Evolutionary conservation across 1,140 invertebrate genomes (phyloP).

Genomic region (Globodera ellingtonae): DNA sequence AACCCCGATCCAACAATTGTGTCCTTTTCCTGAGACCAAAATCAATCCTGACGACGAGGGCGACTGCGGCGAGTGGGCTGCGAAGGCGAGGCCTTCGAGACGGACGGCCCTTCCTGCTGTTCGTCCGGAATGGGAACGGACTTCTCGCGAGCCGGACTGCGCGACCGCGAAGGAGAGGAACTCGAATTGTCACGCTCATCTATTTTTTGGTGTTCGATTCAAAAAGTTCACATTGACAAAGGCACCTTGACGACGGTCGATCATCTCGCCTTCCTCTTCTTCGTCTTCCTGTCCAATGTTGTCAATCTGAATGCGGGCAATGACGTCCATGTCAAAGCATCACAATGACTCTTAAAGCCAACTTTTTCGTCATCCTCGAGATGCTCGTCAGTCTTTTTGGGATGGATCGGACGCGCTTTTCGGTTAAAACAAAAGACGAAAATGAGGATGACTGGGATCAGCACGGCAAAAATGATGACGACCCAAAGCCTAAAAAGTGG

Average conservation of each 20-base stretch:
- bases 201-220: not conserved
- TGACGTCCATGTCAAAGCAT: not conserved
- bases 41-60: slow-evolving; percentile 16
- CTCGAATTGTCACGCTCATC: not conserved
- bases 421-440: slow-evolving; percentile 77
- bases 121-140: not conserved
- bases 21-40: not conserved
- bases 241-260: not conserved
- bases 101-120: not conserved
- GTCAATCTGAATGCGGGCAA: not conserved
- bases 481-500: slow-evolving; percentile 61
- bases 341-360: no score
- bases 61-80: slow-evolving; percentile 6
- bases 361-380: slow-evolving; percentile 33
- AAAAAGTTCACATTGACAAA: no score
- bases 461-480: slow-evolving; percentile 74
- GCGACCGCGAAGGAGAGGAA: not conserved
- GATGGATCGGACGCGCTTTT: slow-evolving; percentile 60
- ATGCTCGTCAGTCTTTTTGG: slow-evolving; percentile 44
- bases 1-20: not conserved
- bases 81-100: not conserved
- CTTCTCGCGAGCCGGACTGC: not conserved
- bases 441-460: slow-evolving; percentile 78
- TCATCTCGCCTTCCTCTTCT: slow-evolving; percentile 24
- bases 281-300: not conserved